Evolutionary conservation across 2,888 invertebrate species (phyloP).

Genomic region (Melanophora roralis): DNA sequence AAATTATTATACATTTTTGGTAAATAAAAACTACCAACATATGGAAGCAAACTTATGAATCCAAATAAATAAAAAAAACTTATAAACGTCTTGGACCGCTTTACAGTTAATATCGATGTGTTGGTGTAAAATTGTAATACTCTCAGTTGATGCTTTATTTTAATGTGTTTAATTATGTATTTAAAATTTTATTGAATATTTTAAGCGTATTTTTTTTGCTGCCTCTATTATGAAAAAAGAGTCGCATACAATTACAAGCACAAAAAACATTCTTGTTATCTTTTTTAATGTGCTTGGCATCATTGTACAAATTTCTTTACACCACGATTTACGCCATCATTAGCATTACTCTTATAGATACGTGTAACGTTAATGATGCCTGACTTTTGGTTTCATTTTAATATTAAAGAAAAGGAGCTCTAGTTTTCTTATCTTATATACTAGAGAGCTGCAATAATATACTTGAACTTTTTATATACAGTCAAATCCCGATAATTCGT

Average conservation of each 20-base stretch:
- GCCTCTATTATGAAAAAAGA: slow-evolving; percentile 2
- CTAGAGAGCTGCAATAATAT: no score
- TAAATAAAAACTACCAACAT: slow-evolving; percentile 28
- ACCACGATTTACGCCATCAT: neutral
- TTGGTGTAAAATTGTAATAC: no score
- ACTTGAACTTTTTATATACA: no score
- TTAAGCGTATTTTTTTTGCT: neutral
- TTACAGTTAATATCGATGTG: neutral
- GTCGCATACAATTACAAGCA: slow-evolving; percentile 38
- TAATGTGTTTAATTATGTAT: no score
- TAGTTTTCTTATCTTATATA: no score
- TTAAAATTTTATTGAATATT: neutral
- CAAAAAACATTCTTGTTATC: neutral
- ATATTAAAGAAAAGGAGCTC: no score
- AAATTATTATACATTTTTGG: neutral
- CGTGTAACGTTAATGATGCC: neutral
- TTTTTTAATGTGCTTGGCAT: neutral
- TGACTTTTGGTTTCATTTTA: slow-evolving; percentile 32
- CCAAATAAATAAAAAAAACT: neutral
- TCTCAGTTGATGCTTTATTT: slow-evolving; percentile 6
- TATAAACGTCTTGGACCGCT: neutral
- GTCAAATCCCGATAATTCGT: no score
- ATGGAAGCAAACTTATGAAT: slow-evolving; percentile 40
- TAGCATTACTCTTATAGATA: neutral
- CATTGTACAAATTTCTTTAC: neutral